Percentiles rank a stretch among this genome's conserved stretches.
Conservation (phyloP, 2,113 vertebrate species). For the Penelope pileata region DNA sequence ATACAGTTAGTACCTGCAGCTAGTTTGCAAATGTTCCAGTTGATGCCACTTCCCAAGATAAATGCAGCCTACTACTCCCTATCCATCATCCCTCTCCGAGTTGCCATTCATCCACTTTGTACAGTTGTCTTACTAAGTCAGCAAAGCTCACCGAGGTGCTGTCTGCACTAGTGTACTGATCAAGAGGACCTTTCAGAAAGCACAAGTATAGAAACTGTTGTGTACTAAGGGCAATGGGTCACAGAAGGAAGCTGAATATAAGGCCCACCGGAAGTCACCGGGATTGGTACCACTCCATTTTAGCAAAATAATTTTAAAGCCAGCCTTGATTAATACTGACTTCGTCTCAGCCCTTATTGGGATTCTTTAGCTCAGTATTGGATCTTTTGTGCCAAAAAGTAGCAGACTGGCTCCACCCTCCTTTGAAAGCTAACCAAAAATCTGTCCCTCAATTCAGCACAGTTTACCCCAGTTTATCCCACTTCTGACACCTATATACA, state of each 20-base stretch:
- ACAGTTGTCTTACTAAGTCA: not conserved
- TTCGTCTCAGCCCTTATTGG: not conserved
- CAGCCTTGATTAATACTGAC: not conserved
- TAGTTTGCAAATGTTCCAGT: not conserved
- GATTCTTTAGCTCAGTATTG: not conserved
- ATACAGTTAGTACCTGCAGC: not conserved
- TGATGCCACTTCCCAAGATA: not conserved
- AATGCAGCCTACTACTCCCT: not conserved
- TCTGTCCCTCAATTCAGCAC: not conserved
- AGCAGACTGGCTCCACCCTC: not conserved
- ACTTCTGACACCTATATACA: no score
- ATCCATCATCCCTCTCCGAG: not conserved
- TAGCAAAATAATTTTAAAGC: not conserved
- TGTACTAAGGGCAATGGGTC: not conserved
- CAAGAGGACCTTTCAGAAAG: not conserved
- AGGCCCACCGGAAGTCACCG: not conserved
- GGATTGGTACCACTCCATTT: fast-evolving
- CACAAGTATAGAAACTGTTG: not conserved
- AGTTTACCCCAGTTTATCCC: not conserved
- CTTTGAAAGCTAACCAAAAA: not conserved
- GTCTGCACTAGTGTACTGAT: not conserved
- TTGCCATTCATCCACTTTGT: not conserved
- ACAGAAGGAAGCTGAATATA: not conserved
- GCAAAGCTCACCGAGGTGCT: not conserved
- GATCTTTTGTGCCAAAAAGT: not conserved